Base-by-base conservation (phyloP, 2,113 vertebrate species). In the Paradoxurus hermaphroditus region DNA sequence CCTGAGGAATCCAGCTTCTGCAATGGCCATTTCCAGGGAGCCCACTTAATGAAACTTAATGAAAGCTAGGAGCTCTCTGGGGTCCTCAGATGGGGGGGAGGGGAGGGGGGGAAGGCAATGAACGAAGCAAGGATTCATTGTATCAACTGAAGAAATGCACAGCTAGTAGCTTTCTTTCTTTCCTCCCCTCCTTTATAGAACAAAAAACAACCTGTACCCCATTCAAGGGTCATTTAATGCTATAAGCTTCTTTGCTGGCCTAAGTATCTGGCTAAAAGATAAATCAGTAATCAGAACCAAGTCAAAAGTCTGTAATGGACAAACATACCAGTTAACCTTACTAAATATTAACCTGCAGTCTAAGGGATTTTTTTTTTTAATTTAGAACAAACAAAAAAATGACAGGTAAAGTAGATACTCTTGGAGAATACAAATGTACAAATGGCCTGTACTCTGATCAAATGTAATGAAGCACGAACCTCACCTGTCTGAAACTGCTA, bases 301-400 rank as follows among this genome's bases (percentile, higher is more conserved):
- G 72, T 56, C 82, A 95, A 78, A 97, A 94, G 86, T 36, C 8
- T 41, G 51, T 78, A 90, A 90, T 51, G 49, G 88, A 21, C 67
- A 97, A 97, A 91, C 51, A 93, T 59, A 89, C 11, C 94, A 82
- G 10, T 85, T 72, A 97, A 49, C 44, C 12, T 68, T 51, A 46
- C 41, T 96, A 98, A 98, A 98, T 75, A 98, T 91, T 96, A 98
- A 98, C 95, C 59, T 44, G 67, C 86, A 86, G 83, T 5, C 73
- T 94, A 86, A 91, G 93, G 77, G 83, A 34, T 70, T 88, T 89
- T 85, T 84, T 44, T 41, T 77, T 23, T 10, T 6, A 91, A 94
- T 88, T 95, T 88, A 88, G 95, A 97, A 90, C 90, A 97, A 98
- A 90, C 91, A 88, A 89, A 86, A 86, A 93, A 86, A 86, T 84